phyloP scores from a whole-genome alignment of 2,113 vertebrate genomes.

The Paradoxurus hermaphroditus region DNA sequence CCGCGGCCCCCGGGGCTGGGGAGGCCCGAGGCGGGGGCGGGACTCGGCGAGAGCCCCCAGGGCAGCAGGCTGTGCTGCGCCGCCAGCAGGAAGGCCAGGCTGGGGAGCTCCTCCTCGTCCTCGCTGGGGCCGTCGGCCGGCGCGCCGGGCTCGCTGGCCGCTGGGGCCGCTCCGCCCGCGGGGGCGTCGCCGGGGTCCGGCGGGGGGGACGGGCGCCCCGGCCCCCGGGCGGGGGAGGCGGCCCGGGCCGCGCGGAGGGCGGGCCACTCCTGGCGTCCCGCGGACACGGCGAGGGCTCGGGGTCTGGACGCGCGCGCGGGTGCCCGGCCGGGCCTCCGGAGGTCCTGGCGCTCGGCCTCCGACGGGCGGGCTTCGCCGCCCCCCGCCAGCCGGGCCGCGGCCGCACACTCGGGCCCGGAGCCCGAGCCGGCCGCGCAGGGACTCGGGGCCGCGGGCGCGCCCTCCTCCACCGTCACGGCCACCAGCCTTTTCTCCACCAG shows the following conservation, averaged over 20 bases:
- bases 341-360: not conserved
- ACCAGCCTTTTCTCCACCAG: slow-evolving; percentile 48
- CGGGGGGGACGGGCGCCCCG: rapidly evolving
- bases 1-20: not conserved
- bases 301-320: not conserved
- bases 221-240: not conserved
- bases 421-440: not conserved
- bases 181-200: not conserved
- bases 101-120: slow-evolving; percentile 50
- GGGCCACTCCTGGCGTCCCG: too few relatives aligned
- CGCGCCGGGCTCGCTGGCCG: rapidly evolving
- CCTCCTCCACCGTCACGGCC: not conserved
- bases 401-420: not conserved
- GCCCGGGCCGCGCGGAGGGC: rapidly evolving
- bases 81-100: slow-evolving; percentile 51
- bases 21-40: not conserved
- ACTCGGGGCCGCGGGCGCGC: not conserved
- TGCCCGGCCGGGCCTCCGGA: not conserved
- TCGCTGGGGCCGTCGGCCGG: not conserved
- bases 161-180: not conserved
- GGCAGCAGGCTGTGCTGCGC: slow-evolving; percentile 46
- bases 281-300: not conserved
- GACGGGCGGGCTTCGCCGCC: not conserved
- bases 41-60: not conserved
- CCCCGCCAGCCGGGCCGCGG: not conserved